These are phyloP conservation scores for Manis crassicaudata DNA, from an alignment of 2,797 vertebrate species.

Conservation along the genomic window DNA sequence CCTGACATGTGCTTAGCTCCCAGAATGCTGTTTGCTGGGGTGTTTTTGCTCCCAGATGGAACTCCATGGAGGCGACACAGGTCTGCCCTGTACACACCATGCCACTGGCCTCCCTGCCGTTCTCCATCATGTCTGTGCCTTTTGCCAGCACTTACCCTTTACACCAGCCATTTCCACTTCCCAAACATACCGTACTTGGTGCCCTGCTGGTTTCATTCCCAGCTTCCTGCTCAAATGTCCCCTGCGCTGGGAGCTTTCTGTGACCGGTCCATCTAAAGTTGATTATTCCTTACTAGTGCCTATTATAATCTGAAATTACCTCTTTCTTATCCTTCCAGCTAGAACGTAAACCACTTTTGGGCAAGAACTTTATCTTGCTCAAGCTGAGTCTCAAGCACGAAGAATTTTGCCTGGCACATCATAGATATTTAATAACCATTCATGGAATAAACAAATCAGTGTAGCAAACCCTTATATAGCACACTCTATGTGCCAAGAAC, in stretches of 20 bases:
- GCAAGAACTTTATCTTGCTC: background rate
- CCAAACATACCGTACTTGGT: too few species aligned
- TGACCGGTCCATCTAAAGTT: background rate
- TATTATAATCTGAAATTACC: background rate
- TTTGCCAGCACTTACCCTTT: background rate
- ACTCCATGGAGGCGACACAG: background rate
- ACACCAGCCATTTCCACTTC: too few species aligned
- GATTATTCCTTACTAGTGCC: rapidly evolving
- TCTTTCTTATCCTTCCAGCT: background rate
- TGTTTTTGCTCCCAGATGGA: background rate
- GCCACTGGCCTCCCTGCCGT: rapidly evolving
- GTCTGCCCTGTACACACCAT: rapidly evolving
- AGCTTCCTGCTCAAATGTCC: background rate
- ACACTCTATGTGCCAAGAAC: background rate
- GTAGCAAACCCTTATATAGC: background rate
- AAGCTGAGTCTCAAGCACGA: background rate
- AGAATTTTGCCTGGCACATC: background rate
- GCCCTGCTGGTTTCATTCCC: rapidly evolving
- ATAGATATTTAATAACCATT: background rate
- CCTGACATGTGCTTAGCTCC: background rate
- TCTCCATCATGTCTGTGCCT: rapidly evolving
- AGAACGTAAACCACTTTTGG: background rate
- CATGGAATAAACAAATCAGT: background rate
- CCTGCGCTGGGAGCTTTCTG: background rate
- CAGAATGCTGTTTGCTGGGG: background rate